Conservation (phyloP, 2,888 invertebrate genomes). For the Lithosia quadra region DNA sequence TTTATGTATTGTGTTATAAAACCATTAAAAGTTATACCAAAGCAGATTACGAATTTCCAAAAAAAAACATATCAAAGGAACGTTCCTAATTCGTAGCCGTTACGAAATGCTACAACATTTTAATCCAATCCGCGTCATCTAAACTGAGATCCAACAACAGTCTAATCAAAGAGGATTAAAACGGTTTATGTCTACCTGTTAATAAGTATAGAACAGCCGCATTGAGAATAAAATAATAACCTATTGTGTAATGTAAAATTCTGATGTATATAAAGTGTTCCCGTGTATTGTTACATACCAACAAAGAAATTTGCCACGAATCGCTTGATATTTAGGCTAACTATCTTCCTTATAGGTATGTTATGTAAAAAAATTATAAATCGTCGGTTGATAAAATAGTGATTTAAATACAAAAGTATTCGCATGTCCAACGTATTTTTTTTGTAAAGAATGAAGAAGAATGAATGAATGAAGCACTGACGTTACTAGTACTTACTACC, state of each 20-base stretch:
- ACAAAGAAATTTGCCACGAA: not conserved
- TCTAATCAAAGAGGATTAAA: not conserved
- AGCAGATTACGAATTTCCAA: not conserved
- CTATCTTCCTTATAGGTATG: not conserved
- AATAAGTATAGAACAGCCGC: not conserved
- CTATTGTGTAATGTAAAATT: slow-evolving; percentile 6
- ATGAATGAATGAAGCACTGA: no score
- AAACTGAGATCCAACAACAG: not conserved
- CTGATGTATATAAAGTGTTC: not conserved
- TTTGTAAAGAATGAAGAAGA: no score
- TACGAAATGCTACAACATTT: not conserved
- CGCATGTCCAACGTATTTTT: no score
- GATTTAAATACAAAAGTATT: no score
- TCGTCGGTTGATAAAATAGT: no score
- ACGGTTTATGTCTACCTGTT: not conserved
- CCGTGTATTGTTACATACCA: not conserved
- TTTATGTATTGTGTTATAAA: not conserved
- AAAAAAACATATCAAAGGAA: not conserved
- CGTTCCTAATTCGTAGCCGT: not conserved
- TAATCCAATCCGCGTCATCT: not conserved
- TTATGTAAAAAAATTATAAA: no score
- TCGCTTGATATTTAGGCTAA: not conserved
- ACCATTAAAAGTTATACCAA: not conserved
- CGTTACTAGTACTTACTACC: no score
- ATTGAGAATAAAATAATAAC: not conserved